Base-by-base conservation (phyloP, 2,888 invertebrate species). In the Lepetodrilus schrolli region DNA sequence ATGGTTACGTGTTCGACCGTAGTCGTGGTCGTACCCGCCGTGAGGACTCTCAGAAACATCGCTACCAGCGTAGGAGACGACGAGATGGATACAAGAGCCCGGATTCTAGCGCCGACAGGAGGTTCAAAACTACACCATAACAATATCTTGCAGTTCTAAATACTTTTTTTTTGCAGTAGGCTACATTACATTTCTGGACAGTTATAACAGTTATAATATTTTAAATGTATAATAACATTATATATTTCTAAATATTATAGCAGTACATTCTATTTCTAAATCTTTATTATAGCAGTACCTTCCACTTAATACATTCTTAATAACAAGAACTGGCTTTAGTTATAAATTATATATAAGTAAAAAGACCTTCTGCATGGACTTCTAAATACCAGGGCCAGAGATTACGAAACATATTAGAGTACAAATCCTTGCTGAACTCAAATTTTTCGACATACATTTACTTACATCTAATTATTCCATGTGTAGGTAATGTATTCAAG, bases 11-110 rank as follows among this genome's bases (percentile, higher is more conserved):
- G 34, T 58, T 30, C 30, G 23, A 30, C 30, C 58, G 58, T 13
- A 58, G 58, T 58, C 10, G 58, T 26, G 58, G 26, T 34, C 58
- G 58, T 58, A 21, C 58, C 17, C 58, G 58, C 13, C 26, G 34
- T n/a, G 58, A 58, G 58, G 58, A 58, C 34, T 58, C 58, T 17
- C 17, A 34, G 58, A 58, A 30, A 30, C 8, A 34, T 26, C 58
- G 58, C 13, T 58, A 58, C 30, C 58, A 34, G n/a, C 13, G 30
- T 26, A 58, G 30, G 17, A 58, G 26, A 17, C 10, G 58, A 10
- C 30, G 17, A 13, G 13, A 30, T 7, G 58, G 58, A 7, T n/a
- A 26, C 34, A 23, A 34, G 7, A 58, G 58, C 34, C 58, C 58
- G 10, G 58, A 58, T 17, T 58, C 58, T 2, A n/a, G n/a, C n/a